Percentiles rank a stretch among this genome's conserved stretches.
Conservation (phyloP, 2,797 vertebrate species). For the Phyllotis vaccarum region DNA sequence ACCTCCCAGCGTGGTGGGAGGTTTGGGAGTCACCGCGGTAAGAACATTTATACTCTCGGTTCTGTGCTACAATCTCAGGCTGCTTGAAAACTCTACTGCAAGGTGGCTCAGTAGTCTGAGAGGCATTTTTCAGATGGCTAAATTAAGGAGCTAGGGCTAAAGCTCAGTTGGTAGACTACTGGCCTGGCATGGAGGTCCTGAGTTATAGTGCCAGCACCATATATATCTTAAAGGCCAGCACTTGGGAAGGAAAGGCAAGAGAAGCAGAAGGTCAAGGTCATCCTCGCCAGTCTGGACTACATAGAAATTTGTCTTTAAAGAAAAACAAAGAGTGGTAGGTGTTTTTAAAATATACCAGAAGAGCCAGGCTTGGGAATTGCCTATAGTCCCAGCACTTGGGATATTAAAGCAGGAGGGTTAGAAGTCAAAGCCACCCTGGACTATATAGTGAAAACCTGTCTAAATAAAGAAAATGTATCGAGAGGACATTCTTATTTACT, state of each 20-base stretch:
- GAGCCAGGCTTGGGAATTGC: not conserved
- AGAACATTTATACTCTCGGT: conserved; percentile 61
- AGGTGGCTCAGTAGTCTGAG: not conserved
- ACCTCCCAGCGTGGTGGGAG: conserved; percentile 90
- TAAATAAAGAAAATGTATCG: not conserved
- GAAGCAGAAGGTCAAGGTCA: not conserved
- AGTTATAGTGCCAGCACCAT: not conserved
- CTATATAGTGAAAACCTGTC: not conserved
- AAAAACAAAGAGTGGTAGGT: not conserved
- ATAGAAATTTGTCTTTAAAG: not conserved
- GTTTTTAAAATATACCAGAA: not conserved
- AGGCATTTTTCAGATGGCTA: not conserved
- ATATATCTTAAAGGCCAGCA: not conserved
- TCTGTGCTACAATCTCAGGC: conserved; percentile 10
- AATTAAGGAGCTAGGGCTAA: not conserved
- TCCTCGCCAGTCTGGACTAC: not conserved
- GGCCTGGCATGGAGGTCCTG: not conserved
- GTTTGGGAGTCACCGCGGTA: conserved; percentile 94
- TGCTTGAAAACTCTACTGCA: not conserved
- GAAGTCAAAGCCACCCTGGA: not conserved
- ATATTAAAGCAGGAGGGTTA: not conserved
- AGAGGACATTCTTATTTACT: not conserved
- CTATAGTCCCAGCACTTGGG: not conserved
- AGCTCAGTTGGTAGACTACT: not conserved
- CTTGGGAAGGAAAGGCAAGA: not conserved